phyloP scores from a whole-genome alignment of 2,797 vertebrate genomes.

The Poecilia wingei region DNA sequence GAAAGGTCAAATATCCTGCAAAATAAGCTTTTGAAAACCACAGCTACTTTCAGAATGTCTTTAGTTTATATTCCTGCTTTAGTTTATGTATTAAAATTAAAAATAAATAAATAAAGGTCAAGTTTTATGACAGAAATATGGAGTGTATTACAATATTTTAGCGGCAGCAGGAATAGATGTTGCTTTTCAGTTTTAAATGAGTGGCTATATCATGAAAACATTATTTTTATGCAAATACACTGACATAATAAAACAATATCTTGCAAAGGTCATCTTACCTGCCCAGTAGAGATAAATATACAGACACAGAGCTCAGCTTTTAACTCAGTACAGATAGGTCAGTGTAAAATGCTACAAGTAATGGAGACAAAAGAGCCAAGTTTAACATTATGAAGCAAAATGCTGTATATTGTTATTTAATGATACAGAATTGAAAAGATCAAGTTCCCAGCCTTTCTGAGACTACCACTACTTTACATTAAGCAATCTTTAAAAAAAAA shows the following conservation, averaged over 20 bases:
- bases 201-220: background rate
- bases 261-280: background rate
- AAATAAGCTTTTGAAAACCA: background rate
- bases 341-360: background rate
- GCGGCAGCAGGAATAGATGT: background rate
- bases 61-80: background rate
- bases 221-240: background rate
- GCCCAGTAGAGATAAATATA: background rate
- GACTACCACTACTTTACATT: background rate
- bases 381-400: background rate
- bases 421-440: background rate
- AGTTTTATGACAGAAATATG: background rate
- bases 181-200: background rate
- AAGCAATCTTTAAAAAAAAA: background rate
- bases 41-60: background rate
- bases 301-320: background rate
- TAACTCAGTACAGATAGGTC: background rate
- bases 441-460: background rate
- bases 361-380: background rate
- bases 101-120: background rate
- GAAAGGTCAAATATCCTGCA: background rate
- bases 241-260: background rate
- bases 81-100: background rate
- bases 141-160: background rate
- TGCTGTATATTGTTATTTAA: background rate